Evolutionary conservation across 2,113 vertebrate genomes (phyloP).

Genomic region (Labrus mixtus): DNA sequence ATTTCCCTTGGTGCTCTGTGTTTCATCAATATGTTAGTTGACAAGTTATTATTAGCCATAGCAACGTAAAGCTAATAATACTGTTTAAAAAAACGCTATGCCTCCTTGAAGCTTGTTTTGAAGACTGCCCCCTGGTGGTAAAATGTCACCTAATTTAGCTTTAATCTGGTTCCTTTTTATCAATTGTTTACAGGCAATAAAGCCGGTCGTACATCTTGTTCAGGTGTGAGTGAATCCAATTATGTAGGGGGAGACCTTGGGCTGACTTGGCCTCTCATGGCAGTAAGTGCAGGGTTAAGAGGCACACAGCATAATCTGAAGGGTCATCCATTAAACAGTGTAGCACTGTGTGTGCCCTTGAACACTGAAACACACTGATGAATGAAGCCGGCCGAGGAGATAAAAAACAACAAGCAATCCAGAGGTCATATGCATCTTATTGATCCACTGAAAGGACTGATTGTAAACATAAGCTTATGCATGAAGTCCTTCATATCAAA

Average conservation of each 20-base stretch:
- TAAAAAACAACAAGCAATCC: background rate
- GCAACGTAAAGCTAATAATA: background rate
- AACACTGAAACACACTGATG: constrained; percentile 32
- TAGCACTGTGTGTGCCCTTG: constrained; percentile 13
- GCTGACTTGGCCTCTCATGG: constrained; percentile 44
- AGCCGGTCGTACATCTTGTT: constrained; percentile 51
- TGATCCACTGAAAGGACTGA: constrained; percentile 10
- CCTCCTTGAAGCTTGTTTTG: background rate
- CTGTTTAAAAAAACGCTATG: background rate
- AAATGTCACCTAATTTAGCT: background rate
- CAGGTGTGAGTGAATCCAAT: constrained; percentile 58
- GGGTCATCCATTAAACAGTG: constrained; percentile 25
- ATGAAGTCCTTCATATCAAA: no score
- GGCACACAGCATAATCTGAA: constrained; percentile 35
- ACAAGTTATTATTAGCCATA: background rate
- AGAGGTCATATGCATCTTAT: constrained; percentile 1
- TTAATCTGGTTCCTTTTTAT: constrained; percentile 18
- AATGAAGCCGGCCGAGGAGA: constrained; percentile 7
- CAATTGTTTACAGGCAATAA: constrained; percentile 37
- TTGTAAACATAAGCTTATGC: background rate
- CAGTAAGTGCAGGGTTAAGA: constrained; percentile 53
- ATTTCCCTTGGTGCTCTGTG: background rate
- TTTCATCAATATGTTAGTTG: constrained; percentile 5
- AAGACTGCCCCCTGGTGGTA: background rate
- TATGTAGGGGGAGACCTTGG: constrained; percentile 64